A percentile compares a stretch with the other conserved stretches of the same genome.
phyloP scores from a whole-genome alignment of 2,113 vertebrate species.

The Eleginops maclovinus region DNA sequence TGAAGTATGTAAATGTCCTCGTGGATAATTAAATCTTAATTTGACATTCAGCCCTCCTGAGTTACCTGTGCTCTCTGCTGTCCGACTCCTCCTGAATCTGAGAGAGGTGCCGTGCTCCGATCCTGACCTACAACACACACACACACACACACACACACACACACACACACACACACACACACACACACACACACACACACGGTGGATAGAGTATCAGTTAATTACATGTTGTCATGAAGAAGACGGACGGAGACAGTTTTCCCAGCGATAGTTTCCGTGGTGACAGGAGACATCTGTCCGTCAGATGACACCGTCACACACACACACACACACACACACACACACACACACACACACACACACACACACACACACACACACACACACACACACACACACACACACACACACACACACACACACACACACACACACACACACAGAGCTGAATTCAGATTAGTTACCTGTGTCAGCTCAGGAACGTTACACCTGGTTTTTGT shows the following conservation, averaged over 20 bases:
- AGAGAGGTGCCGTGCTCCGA: constrained; percentile 58
- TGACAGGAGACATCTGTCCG: constrained; percentile 60
- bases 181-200: constrained; percentile 31
- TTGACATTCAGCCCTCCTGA: too few species aligned
- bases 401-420: constrained; percentile 19
- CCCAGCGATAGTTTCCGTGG: constrained; percentile 44
- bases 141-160: constrained; percentile 35
- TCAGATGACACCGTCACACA: constrained; percentile 47
- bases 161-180: constrained; percentile 28
- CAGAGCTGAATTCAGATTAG: constrained; percentile 46
- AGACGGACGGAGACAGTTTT: constrained; percentile 25
- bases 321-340: constrained; percentile 17
- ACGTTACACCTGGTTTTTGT: constrained; percentile 38
- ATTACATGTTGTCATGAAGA: constrained; percentile 56
- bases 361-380: constrained; percentile 37
- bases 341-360: constrained; percentile 37
- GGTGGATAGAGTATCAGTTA: constrained; percentile 69
- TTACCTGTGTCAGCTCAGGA: constrained; percentile 24
- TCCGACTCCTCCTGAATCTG: constrained; percentile 68
- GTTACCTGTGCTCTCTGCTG: constrained; percentile 69
- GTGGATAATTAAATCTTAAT: neutral
- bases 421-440: constrained; percentile 34
- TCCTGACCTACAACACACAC: constrained; percentile 34
- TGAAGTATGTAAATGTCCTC: neutral
- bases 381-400: constrained; percentile 2